Conservation (phyloP, 2,797 vertebrate genomes). For the Lacerta bilineata region DNA sequence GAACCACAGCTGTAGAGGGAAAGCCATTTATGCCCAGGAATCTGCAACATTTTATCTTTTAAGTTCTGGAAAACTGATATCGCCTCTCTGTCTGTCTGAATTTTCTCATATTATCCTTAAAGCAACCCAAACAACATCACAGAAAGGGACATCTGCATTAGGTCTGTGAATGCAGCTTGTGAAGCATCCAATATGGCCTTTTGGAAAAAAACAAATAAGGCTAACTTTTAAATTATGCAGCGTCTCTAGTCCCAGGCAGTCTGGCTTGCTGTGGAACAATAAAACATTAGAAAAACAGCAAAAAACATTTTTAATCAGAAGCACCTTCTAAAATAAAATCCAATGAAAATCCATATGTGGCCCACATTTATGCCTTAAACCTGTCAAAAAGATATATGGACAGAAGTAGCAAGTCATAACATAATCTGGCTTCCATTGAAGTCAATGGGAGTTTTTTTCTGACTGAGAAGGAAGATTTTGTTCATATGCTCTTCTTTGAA, state of each 20-base stretch:
- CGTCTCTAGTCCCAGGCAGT: constrained; percentile 20
- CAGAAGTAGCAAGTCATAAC: constrained; percentile 65
- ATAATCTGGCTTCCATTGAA: constrained; percentile 36
- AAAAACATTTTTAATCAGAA: constrained; percentile 54
- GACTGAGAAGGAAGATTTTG: constrained; percentile 12
- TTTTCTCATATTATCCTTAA: constrained; percentile 47
- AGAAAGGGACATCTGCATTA: constrained; percentile 66
- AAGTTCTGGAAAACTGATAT: constrained; percentile 10
- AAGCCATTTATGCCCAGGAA: neutral
- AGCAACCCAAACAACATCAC: constrained; percentile 68
- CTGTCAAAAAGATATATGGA: constrained; percentile 73
- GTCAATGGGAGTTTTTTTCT: constrained; percentile 24
- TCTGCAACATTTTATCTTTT: neutral
- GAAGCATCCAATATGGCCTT: constrained; percentile 76
- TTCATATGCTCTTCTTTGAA: constrained; percentile 63
- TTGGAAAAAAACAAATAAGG: constrained; percentile 61
- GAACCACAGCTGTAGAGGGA: neutral
- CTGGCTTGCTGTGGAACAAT: constrained; percentile 44
- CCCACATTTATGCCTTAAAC: constrained; percentile 73
- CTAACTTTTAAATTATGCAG: constrained; percentile 52
- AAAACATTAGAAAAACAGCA: constrained; percentile 26
- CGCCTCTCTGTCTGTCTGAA: neutral
- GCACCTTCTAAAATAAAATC: constrained; percentile 39
- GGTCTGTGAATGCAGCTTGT: constrained; percentile 70
- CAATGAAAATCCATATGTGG: constrained; percentile 72